phyloP scores from a whole-genome alignment of 2,797 vertebrate genomes.

The Meriones psammophilus region DNA sequence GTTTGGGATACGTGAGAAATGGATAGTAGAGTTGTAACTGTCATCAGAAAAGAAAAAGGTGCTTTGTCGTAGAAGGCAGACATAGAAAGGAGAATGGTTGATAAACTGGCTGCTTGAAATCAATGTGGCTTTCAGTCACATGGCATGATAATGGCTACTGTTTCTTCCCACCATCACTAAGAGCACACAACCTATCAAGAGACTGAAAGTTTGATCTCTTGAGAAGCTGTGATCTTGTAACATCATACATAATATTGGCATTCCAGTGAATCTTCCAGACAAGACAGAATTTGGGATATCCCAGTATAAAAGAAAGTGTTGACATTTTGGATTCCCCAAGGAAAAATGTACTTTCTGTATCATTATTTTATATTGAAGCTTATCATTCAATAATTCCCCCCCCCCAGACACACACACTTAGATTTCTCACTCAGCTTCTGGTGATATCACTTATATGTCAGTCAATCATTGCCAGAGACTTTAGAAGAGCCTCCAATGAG shows the following conservation, averaged over 20 bases:
- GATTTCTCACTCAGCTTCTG: neutral
- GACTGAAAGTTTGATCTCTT: neutral
- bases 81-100: neutral
- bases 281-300: neutral
- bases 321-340: neutral
- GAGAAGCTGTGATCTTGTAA: conserved; percentile 2
- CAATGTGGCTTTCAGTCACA: neutral
- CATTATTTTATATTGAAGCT: neutral
- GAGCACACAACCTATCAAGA: neutral
- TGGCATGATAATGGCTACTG: neutral
- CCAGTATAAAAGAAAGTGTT: neutral
- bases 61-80: neutral
- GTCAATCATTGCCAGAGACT: neutral
- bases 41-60: neutral
- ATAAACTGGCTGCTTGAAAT: neutral
- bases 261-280: neutral
- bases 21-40: neutral
- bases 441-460: neutral
- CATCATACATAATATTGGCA: neutral
- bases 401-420: neutral
- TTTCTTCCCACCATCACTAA: neutral
- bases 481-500: neutral
- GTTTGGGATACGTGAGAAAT: neutral
- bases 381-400: neutral
- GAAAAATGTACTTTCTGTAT: neutral